These are phyloP conservation scores for Aphaenogaster rudis DNA, from an alignment of 1,140 invertebrate genomes.

Conservation along the genomic window DNA sequence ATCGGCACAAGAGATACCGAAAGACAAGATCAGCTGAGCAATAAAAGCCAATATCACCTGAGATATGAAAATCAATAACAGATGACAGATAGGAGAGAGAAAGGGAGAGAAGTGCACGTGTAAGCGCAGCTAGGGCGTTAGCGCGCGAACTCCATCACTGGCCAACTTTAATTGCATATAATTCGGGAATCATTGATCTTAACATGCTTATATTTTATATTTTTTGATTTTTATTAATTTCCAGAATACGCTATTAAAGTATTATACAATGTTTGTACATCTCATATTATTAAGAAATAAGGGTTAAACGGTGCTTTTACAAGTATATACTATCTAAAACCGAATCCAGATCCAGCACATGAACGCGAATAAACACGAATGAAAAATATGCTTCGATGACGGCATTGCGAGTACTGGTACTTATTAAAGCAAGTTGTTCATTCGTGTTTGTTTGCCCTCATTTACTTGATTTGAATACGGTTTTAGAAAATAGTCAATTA, in stretches of 20 bases:
- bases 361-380: background rate
- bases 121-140: background rate
- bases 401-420: background rate
- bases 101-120: background rate
- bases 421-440: background rate
- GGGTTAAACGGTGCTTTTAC: background rate
- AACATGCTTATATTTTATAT: background rate
- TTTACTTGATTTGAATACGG: background rate
- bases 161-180: background rate
- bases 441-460: background rate
- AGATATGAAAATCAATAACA: constrained; percentile 19
- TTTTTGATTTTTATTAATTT: background rate
- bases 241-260: background rate
- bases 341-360: background rate
- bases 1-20: background rate
- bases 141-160: background rate
- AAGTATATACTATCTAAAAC: background rate
- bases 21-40: background rate
- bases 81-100: background rate
- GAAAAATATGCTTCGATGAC: background rate
- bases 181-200: background rate
- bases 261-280: background rate
- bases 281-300: background rate
- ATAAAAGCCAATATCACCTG: constrained; percentile 1
- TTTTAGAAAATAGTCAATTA: background rate